Conservation (phyloP, 2,113 vertebrate genomes). For the Ammodytes marinus region DNA sequence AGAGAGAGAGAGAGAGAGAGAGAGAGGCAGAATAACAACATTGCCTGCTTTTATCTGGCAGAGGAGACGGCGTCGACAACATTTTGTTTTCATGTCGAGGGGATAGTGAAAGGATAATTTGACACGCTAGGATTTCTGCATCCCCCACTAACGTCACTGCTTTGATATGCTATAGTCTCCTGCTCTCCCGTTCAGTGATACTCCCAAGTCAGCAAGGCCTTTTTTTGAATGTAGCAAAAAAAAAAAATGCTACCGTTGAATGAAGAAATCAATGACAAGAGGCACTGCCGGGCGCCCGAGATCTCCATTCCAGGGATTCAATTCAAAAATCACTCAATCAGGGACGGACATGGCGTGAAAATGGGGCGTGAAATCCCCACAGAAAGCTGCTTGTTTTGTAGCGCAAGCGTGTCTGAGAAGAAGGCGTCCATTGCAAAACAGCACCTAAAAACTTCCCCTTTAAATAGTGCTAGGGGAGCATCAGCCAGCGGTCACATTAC, state of each 20-base stretch:
- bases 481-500: constrained; percentile 59
- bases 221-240: constrained; percentile 41
- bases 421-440: constrained; percentile 57
- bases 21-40: constrained; percentile 34
- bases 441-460: constrained; percentile 52
- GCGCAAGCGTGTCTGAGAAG: constrained; percentile 29
- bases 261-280: constrained; percentile 42
- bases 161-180: constrained; percentile 20
- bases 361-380: constrained; percentile 54
- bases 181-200: constrained; percentile 20
- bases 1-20: background rate
- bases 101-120: constrained; percentile 37
- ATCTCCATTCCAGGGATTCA: constrained; percentile 56
- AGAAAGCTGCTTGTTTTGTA: constrained; percentile 39
- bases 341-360: constrained; percentile 49
- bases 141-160: constrained; percentile 8
- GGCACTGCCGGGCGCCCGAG: constrained; percentile 29
- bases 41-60: constrained; percentile 38
- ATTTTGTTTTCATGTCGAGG: constrained; percentile 48
- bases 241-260: constrained; percentile 51
- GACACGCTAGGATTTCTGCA: constrained; percentile 24
- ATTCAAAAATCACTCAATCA: constrained; percentile 63
- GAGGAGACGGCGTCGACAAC: constrained; percentile 30
- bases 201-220: constrained; percentile 39
- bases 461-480: constrained; percentile 43